A percentile compares a stretch with the other conserved stretches of the same genome.
phyloP scores from a whole-genome alignment of 2,797 vertebrate species.

The Tragelaphus eurycerus region DNA sequence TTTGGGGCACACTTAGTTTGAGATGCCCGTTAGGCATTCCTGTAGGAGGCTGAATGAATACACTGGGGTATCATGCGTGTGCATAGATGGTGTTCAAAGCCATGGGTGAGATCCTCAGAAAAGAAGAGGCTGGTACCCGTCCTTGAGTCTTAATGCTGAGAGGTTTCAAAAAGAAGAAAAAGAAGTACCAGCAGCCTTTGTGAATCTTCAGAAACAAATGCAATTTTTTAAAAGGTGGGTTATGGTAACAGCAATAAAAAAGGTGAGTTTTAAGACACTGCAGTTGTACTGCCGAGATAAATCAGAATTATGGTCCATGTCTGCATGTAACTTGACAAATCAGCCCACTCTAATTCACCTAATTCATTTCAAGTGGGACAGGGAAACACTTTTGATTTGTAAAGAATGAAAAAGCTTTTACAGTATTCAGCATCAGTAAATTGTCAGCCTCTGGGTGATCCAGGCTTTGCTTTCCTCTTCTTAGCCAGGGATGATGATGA shows the following conservation, averaged over 20 bases:
- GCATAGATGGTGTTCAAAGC: accelerated
- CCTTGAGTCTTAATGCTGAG: background rate
- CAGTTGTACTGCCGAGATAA: background rate
- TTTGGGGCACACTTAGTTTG: background rate
- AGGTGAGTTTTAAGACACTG: background rate
- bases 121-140: accelerated
- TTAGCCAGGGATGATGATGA: background rate
- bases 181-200: background rate
- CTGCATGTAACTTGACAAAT: background rate
- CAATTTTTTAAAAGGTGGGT: background rate
- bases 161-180: background rate
- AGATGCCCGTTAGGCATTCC: background rate
- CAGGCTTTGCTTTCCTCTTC: too few species aligned
- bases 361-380: too few species aligned
- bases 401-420: background rate
- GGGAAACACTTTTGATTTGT: background rate
- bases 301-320: background rate
- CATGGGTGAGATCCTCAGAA: background rate
- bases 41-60: accelerated
- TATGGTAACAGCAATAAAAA: background rate
- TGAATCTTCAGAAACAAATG: background rate
- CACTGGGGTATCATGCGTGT: accelerated
- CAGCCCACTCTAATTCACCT: background rate
- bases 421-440: too few species aligned
- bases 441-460: accelerated